Evolutionary conservation across 2,113 vertebrate species (phyloP).

Genomic region (Tetraodon nigroviridis): DNA sequence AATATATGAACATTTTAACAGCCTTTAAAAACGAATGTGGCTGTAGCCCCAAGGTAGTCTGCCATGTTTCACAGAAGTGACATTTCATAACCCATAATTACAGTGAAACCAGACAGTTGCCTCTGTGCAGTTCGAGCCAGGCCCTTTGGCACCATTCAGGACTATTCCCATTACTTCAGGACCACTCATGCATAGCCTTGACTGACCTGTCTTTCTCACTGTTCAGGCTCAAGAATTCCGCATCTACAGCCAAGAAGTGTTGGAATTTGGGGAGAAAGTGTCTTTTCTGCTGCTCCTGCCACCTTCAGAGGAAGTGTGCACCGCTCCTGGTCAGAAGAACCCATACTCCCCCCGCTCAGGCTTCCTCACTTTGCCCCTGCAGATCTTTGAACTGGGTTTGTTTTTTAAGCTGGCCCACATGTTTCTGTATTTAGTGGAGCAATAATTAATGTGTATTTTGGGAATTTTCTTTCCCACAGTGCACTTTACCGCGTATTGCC

Average conservation of each 20-base stretch:
- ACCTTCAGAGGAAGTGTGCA: conserved; percentile 85
- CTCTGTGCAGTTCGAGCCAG: conserved; percentile 11
- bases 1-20: not conserved
- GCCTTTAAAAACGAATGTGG: conserved; percentile 7
- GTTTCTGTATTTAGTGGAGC: conserved; percentile 2
- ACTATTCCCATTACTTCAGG: conserved; percentile 3
- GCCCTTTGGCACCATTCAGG: conserved; percentile 6
- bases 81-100: conserved; percentile 30
- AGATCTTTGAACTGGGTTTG: conserved; percentile 90
- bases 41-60: not conserved
- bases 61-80: conserved; percentile 11
- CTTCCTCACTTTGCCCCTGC: conserved; percentile 84
- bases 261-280: conserved; percentile 84
- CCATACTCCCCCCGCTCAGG: conserved; percentile 81
- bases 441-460: not conserved
- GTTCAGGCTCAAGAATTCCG: conserved; percentile 84
- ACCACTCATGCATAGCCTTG: not conserved
- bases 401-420: conserved; percentile 4
- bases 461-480: conserved; percentile 65
- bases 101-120: conserved; percentile 5
- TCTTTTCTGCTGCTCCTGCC: conserved; percentile 87
- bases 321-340: conserved; percentile 85
- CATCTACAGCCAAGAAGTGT: conserved; percentile 87
- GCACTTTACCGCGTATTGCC: conserved; percentile 83
- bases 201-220: conserved; percentile 5